Evolutionary conservation across 92 coral and sea anemone species (phyloP), one percentile per base, ranked within the genome.

Genomic region (Heteractis magnifica): DNA sequence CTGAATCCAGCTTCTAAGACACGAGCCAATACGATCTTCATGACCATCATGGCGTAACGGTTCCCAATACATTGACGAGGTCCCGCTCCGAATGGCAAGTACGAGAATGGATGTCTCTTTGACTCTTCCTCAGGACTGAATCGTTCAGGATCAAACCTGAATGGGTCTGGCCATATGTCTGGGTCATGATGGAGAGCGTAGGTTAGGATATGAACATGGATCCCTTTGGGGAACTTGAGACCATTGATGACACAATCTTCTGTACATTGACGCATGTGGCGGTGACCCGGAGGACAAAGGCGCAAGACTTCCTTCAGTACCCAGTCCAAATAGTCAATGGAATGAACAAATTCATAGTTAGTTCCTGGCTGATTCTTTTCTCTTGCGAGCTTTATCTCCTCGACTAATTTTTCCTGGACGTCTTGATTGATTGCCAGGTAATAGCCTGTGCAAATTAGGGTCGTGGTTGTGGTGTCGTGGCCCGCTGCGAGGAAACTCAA

Each of bases 401-500:
- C 77, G 65, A 75, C 80, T 51, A 89, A 75, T 72, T 77, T 89
- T 50, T 89, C 89, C 70, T 89, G 92, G 65, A 85, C 86, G 16
- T 81, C 89, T 59, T 79, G 86, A 64, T 89, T 76, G 26, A 70
- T 77, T 60, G 92, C 86, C 62, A 89, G 86, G 80, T 85, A 89
- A 79, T 89, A 81, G 51, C 85, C 21, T 6, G 86, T 77, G 60
- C 81, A 44, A 12, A 87, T 80, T 6, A 85, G 79, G 6, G 88
- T 86, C 50, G 84, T 85, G 72, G 88, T 75, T 14, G 92, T 89
- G 11, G 92, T 89, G 20, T 89, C 92, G 71, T 80, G 82, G 51
- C 92, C 92, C 13, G 92, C 92, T 6, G 88, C 84, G 15, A 89
- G 92, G 68, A 89, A 89, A 51, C 89, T 85, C 23, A 89, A 56